Conservation (phyloP, 1,140 invertebrate species). For the Macrosteles quadrilineatus region DNA sequence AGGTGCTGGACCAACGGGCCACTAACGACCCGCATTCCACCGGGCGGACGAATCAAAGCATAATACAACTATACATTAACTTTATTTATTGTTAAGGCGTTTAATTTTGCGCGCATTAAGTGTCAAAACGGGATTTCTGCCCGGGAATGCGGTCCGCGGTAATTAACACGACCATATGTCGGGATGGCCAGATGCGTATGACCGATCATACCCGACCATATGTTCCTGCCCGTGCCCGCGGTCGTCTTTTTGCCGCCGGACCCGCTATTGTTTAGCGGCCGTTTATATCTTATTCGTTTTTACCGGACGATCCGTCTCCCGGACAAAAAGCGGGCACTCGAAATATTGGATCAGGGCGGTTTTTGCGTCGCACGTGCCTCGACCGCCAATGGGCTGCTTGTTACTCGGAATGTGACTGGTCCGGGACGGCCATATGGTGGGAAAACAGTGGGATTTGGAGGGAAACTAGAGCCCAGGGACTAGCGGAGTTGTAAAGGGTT, state of each 20-base stretch:
- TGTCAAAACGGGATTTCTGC: constrained; percentile 24
- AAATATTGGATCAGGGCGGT: constrained; percentile 22
- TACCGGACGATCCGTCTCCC: constrained; percentile 11
- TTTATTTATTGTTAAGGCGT: constrained; percentile 23
- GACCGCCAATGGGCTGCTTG: background rate
- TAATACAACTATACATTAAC: constrained; percentile 16
- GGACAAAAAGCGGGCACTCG: constrained; percentile 7
- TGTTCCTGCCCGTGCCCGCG: background rate
- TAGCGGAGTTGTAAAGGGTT: no score
- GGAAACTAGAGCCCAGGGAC: no score
- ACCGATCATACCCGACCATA: background rate
- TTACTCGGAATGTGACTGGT: constrained; percentile 6
- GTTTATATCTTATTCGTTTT: constrained; percentile 27
- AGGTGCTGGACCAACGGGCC: background rate
- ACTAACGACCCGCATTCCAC: background rate
- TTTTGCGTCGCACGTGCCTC: constrained; percentile 9
- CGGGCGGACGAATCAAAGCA: constrained; percentile 4
- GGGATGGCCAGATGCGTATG: background rate
- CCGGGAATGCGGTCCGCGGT: background rate
- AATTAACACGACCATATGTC: constrained; percentile 12
- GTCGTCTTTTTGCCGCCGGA: constrained; percentile 8
- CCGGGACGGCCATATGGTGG: no score
- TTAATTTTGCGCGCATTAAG: constrained; percentile 21
- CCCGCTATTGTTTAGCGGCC: constrained; percentile 5
- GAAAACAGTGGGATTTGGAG: no score